Percentiles rank a stretch among this genome's conserved stretches.
phyloP scores from a whole-genome alignment of 1,140 invertebrate genomes.

The Pectinophora gossypiella region DNA sequence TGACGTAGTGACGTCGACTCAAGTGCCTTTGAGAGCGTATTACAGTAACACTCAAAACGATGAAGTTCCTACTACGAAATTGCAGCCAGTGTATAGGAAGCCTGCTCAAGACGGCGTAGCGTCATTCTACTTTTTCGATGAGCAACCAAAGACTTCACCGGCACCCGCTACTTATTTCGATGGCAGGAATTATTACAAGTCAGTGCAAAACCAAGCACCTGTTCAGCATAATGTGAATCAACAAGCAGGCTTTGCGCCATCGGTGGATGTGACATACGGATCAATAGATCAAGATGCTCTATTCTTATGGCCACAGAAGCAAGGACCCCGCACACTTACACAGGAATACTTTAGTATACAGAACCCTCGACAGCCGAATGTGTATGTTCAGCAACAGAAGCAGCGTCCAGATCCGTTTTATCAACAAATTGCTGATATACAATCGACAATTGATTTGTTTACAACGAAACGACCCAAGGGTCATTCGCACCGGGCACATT shows the following conservation, averaged over 20 bases:
- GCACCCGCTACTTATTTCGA: conserved; percentile 58
- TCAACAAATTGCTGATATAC: conserved; percentile 74
- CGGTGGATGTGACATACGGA: conserved; percentile 63
- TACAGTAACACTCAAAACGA: conserved; percentile 76
- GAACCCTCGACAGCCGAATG: conserved; percentile 54
- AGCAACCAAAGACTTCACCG: conserved; percentile 65
- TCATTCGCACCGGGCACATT: conserved; percentile 51
- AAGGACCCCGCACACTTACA: conserved; percentile 68
- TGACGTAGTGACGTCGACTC: conserved; percentile 72
- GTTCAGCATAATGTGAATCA: conserved; percentile 39
- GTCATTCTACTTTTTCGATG: conserved; percentile 78
- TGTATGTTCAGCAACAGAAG: conserved; percentile 54
- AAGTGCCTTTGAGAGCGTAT: conserved; percentile 77
- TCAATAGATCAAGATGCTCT: conserved; percentile 66
- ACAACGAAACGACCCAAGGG: conserved; percentile 70
- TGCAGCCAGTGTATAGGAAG: conserved; percentile 65
- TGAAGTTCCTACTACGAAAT: conserved; percentile 70
- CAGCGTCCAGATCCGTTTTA: conserved; percentile 68
- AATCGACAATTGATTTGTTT: conserved; percentile 73
- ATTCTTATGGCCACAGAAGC: conserved; percentile 69
- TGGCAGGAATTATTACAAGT: conserved; percentile 69
- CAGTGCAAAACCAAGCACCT: conserved; percentile 45
- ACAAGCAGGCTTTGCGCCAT: conserved; percentile 48
- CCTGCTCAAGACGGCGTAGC: conserved; percentile 68
- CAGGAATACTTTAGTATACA: conserved; percentile 73